These are phyloP conservation scores for Mactromeris polynyma DNA, from an alignment of 2,888 invertebrate species.

Conservation along the genomic window DNA sequence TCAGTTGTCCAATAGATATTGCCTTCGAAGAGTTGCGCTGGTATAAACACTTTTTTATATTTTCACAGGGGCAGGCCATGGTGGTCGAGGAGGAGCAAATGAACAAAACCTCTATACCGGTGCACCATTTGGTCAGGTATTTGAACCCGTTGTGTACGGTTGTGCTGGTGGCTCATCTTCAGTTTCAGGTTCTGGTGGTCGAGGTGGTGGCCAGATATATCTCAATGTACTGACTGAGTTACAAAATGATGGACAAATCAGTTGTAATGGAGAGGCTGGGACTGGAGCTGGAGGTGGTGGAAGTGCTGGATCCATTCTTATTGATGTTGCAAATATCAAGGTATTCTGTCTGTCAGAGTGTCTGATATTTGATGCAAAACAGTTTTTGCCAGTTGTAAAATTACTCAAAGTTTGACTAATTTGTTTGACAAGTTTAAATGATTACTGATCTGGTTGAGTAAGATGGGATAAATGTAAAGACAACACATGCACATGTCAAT, in stretches of 20 bases:
- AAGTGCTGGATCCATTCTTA: slow-evolving; percentile 77
- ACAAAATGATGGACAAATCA: slow-evolving; percentile 78
- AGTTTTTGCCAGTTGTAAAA: too few relatives aligned
- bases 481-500: slow-evolving; percentile 75
- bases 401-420: too few relatives aligned
- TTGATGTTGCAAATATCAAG: slow-evolving; percentile 65
- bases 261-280: slow-evolving; percentile 74
- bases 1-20: too few relatives aligned
- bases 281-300: slow-evolving; percentile 74
- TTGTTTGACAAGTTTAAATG: too few relatives aligned
- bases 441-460: slow-evolving; percentile 78
- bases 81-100: slow-evolving; percentile 78
- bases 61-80: slow-evolving; percentile 80
- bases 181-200: slow-evolving; percentile 56
- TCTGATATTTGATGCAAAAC: too few relatives aligned
- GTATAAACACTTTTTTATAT: background rate
- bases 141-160: slow-evolving; percentile 73
- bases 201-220: slow-evolving; percentile 76
- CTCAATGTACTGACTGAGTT: slow-evolving; percentile 71
- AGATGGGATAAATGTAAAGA: slow-evolving; percentile 71
- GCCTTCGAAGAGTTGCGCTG: too few relatives aligned
- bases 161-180: slow-evolving; percentile 74
- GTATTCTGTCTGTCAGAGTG: too few relatives aligned
- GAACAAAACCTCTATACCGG: slow-evolving; percentile 66
- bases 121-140: slow-evolving; percentile 74